Evolutionary conservation across 2,888 invertebrate genomes (phyloP).

Genomic region (Drosophila setosimentum): DNA sequence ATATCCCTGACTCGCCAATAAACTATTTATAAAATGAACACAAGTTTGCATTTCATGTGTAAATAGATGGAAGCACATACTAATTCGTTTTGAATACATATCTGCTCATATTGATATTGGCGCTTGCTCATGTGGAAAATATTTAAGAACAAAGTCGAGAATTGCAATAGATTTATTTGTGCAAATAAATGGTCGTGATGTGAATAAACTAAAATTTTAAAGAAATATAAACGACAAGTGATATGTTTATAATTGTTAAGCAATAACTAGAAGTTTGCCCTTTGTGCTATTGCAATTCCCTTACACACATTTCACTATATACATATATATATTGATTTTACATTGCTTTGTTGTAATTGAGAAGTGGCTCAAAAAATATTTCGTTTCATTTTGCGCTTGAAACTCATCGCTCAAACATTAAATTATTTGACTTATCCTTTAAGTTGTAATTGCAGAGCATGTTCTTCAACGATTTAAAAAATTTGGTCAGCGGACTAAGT

Average conservation of each 20-base stretch:
- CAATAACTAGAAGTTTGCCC: neutral
- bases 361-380: neutral
- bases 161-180: slow-evolving; percentile 37
- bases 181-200: neutral
- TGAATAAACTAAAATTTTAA: slow-evolving; percentile 28
- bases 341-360: slow-evolving; percentile 3
- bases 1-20: slow-evolving; percentile 5
- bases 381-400: neutral
- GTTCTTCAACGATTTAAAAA: slow-evolving; percentile 78
- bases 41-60: neutral
- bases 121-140: neutral
- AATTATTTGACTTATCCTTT: slow-evolving; percentile 62
- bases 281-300: slow-evolving; percentile 21
- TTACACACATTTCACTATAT: neutral
- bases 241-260: neutral
- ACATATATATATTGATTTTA: slow-evolving; percentile 2
- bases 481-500: slow-evolving; percentile 77
- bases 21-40: slow-evolving; percentile 5
- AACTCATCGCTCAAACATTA: slow-evolving; percentile 24
- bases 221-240: neutral
- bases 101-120: neutral
- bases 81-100: neutral
- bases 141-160: slow-evolving; percentile 6
- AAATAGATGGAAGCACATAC: neutral
- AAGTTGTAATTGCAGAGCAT: slow-evolving; percentile 72